Evolutionary conservation across 2,797 vertebrate genomes (phyloP).

Genomic region (Hephaestus fuliginosus): DNA sequence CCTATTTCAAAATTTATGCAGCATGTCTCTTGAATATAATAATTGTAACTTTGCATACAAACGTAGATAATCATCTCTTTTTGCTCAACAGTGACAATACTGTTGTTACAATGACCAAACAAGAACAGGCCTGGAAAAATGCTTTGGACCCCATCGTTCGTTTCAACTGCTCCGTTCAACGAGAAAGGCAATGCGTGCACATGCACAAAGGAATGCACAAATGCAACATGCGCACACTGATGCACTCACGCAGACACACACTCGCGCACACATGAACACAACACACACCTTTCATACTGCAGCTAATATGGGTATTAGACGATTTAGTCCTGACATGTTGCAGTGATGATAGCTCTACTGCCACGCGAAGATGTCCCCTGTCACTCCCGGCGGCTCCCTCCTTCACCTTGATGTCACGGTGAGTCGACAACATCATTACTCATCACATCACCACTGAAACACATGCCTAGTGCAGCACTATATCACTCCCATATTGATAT

Average conservation of each 20-base stretch:
- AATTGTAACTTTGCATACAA: slow-evolving; percentile 76
- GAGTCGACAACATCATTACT: slow-evolving; percentile 80
- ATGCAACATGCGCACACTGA: slow-evolving; percentile 81
- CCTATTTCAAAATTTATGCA: slow-evolving; percentile 70
- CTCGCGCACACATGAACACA: slow-evolving; percentile 54
- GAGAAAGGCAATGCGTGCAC: slow-evolving; percentile 85
- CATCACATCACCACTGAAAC: slow-evolving; percentile 81
- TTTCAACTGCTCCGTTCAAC: slow-evolving; percentile 64
- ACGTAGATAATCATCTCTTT: slow-evolving; percentile 66
- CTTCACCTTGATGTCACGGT: slow-evolving; percentile 74
- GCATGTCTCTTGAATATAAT: slow-evolving; percentile 74
- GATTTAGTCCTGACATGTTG: slow-evolving; percentile 73
- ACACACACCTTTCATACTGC: slow-evolving; percentile 73
- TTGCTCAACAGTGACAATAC: slow-evolving; percentile 66
- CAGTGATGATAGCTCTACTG: slow-evolving; percentile 64
- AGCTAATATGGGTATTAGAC: slow-evolving; percentile 76
- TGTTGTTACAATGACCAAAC: slow-evolving; percentile 70
- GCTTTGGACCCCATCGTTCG: slow-evolving; percentile 66
- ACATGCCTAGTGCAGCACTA: slow-evolving; percentile 81
- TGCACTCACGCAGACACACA: slow-evolving; percentile 63
- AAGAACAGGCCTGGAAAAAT: slow-evolving; percentile 72
- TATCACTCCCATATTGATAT: slow-evolving; percentile 85
- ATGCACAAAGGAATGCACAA: slow-evolving; percentile 83
- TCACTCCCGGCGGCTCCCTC: slow-evolving; percentile 65
- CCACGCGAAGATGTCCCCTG: slow-evolving; percentile 56